Evolutionary conservation across 2,113 vertebrate genomes (phyloP), one percentile per base, ranked within the genome.

Genomic region (Cynocephalus volans): DNA sequence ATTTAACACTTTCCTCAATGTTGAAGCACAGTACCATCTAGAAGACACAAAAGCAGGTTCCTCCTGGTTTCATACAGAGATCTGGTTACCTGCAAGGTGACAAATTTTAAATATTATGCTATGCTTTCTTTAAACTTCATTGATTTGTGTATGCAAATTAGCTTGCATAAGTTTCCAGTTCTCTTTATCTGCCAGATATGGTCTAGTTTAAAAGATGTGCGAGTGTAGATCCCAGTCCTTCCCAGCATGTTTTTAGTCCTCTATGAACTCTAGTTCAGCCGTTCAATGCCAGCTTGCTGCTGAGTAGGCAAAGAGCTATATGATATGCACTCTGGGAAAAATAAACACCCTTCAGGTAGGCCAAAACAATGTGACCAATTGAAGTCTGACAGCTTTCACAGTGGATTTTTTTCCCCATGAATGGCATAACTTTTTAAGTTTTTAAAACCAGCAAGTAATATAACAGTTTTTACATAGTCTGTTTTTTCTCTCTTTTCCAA

Each of bases 271-370:
- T 36, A 1, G 48, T 21, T 73, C 17, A 89, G 69, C 11, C 52
- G 80, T 89, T 82, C 21, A 84, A 18, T 85, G 75, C 81, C 96
- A 92, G 33, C 50, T 62, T 94, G 69, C 45, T 94, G 73, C 60
- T 91, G n/a, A 97, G 33, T 67, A 60, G 77, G 45, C 52, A 52
- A 93, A 26, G 23, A 88, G n/a, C 75, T 81, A 8, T 81, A 8
- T 76, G 88, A 91, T 76, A 54, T 24, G 6, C 58, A 64, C 73
- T 45, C 24, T 21, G 62, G 54, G 67, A 75, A 90, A 95, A 92
- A 84, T n/a, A 89, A 89, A 93, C 52, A 89, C 23, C 21, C 21
- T 69, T 80, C 21, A 28, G 45, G 23, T 21, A 56, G 33, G 69
- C 75, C 69, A 75, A 83, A 93, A 73, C 7, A 60, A 76, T 15